Evolutionary conservation across 2,888 invertebrate species (phyloP).

Genomic region (Apotomis betuletana): DNA sequence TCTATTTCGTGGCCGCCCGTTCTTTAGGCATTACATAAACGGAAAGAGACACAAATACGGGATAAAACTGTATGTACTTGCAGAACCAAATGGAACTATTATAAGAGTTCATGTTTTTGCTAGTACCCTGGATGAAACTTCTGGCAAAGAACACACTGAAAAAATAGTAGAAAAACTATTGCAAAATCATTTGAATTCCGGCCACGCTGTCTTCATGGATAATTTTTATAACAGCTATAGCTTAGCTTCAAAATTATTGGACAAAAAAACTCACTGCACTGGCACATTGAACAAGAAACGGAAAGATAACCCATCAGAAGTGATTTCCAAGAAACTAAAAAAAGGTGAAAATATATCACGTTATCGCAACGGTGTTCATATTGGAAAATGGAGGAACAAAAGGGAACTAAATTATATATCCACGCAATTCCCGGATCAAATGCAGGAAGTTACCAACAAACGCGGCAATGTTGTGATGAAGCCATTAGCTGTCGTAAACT

Average conservation of each 20-base stretch:
- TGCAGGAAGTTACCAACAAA: constrained; percentile 44
- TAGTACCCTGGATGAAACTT: constrained; percentile 42
- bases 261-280: constrained; percentile 46
- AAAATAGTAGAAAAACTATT: constrained; percentile 52
- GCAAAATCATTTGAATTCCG: neutral
- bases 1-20: constrained; percentile 50
- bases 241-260: constrained; percentile 47
- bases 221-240: constrained; percentile 1
- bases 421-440: constrained; percentile 43
- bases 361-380: constrained; percentile 34
- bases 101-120: constrained; percentile 47
- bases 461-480: constrained; percentile 42
- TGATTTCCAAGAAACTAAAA: constrained; percentile 26
- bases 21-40: constrained; percentile 52
- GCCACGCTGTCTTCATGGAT: constrained; percentile 4
- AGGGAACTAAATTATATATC: constrained; percentile 44
- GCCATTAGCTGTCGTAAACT: constrained; percentile 44
- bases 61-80: constrained; percentile 53
- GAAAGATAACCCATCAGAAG: constrained; percentile 42
- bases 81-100: constrained; percentile 54
- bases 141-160: constrained; percentile 46
- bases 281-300: constrained; percentile 48
- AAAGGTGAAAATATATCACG: constrained; percentile 20
- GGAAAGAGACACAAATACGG: constrained; percentile 54
- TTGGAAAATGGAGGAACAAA: constrained; percentile 45